phyloP scores from a whole-genome alignment of 2,797 vertebrate genomes.

The Pristis pectinata region DNA sequence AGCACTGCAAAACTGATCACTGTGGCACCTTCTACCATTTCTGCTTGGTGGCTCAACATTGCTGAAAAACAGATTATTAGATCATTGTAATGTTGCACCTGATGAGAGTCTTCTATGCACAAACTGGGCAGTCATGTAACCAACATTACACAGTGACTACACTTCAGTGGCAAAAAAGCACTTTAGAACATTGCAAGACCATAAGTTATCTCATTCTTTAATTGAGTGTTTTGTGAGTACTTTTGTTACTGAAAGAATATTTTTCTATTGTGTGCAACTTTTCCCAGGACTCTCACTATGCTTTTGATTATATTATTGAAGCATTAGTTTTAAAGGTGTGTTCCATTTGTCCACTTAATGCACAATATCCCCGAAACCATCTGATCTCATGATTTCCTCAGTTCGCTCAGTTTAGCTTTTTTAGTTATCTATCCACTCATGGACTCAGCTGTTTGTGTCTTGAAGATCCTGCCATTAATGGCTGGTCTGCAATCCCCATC shows the following conservation, averaged over 20 bases:
- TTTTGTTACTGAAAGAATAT: not conserved
- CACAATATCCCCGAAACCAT: not conserved
- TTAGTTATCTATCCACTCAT: not conserved
- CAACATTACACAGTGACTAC: too few relatives aligned
- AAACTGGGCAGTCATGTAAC: too few relatives aligned
- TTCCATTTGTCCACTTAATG: not conserved
- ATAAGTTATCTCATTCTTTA: too few relatives aligned
- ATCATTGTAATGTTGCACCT: too few relatives aligned
- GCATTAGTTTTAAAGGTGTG: not conserved
- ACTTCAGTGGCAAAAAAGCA: too few relatives aligned
- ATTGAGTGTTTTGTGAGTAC: too few relatives aligned
- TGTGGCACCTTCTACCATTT: not conserved
- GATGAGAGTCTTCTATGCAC: too few relatives aligned
- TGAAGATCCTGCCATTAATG: not conserved
- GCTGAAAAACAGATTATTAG: too few relatives aligned
- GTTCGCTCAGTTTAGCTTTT: not conserved
- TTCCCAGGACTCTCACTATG: not conserved
- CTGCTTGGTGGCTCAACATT: not conserved
- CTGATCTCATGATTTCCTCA: not conserved
- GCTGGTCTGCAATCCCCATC: not conserved
- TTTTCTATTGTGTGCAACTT: not conserved
- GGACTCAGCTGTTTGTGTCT: too few relatives aligned
- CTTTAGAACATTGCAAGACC: too few relatives aligned
- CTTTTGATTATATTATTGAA: not conserved
- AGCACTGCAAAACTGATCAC: not conserved